These are phyloP conservation scores for Mechanitis messenoides DNA, from an alignment of 2,888 invertebrate genomes.

Conservation along the genomic window DNA sequence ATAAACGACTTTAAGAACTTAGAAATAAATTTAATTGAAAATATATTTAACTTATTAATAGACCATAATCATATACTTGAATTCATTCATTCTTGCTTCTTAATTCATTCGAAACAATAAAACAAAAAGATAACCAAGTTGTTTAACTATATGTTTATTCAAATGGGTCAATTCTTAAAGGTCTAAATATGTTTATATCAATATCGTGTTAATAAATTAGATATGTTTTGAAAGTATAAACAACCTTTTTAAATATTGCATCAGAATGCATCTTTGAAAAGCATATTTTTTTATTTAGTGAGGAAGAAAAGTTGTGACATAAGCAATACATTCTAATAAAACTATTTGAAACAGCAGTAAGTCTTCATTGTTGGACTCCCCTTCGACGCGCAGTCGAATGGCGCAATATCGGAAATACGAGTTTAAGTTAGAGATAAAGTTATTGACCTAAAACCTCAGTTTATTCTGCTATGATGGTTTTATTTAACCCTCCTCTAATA, in stretches of 20 bases:
- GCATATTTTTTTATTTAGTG: conserved; percentile 6
- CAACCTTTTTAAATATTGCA: background rate
- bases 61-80: too few relatives aligned
- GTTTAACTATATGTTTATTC: too few relatives aligned
- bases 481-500: background rate
- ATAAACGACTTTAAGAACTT: too few relatives aligned
- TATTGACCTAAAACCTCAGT: conserved; percentile 15
- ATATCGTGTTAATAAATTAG: too few relatives aligned
- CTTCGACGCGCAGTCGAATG: conserved; percentile 35
- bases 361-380: conserved; percentile 53
- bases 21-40: too few relatives aligned
- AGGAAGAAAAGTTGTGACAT: conserved; percentile 37
- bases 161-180: too few relatives aligned
- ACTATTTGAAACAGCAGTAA: conserved; percentile 55
- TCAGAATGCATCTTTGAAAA: conserved; percentile 9
- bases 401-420: conserved; percentile 40
- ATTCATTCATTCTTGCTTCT: too few relatives aligned
- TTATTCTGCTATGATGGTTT: conserved; percentile 1
- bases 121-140: too few relatives aligned
- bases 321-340: conserved; percentile 66
- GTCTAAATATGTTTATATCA: too few relatives aligned
- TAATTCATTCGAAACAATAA: too few relatives aligned
- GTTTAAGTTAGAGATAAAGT: conserved; percentile 21
- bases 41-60: too few relatives aligned
- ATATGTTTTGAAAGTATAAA: too few relatives aligned